Conservation (phyloP, 2,888 invertebrate species). For the Parasteatoda lunata region DNA sequence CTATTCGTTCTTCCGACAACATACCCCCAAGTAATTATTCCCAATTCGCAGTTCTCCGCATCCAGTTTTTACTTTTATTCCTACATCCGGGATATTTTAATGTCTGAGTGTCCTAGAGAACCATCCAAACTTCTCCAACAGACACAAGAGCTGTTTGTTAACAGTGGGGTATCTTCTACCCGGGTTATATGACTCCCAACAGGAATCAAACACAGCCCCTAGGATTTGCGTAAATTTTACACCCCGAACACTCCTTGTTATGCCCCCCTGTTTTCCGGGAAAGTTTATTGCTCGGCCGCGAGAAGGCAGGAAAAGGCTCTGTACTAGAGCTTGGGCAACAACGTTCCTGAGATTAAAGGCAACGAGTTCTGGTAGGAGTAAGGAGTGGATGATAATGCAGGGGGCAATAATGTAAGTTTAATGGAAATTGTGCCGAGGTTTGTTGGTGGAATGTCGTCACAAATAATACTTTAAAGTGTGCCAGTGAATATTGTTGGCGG, state of each 20-base stretch:
- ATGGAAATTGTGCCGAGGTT: conserved; percentile 8
- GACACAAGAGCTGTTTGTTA: conserved; percentile 48
- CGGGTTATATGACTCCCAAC: conserved; percentile 28
- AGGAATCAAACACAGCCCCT: conserved; percentile 43
- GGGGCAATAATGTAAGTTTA: conserved; percentile 13
- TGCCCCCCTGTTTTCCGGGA: background rate
- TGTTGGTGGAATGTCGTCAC: background rate
- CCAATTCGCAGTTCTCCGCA: conserved; percentile 38
- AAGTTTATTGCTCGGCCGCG: conserved; percentile 28
- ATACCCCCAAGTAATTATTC: conserved; percentile 56
- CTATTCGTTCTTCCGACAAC: conserved; percentile 23
- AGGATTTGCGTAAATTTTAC: conserved; percentile 48
- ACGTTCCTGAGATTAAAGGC: background rate
- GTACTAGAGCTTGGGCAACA: background rate
- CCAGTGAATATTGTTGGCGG: background rate
- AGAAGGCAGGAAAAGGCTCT: background rate
- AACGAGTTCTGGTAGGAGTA: background rate
- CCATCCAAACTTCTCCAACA: conserved; percentile 3
- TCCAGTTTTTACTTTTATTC: conserved; percentile 56
- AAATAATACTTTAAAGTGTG: background rate
- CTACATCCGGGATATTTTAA: conserved; percentile 40
- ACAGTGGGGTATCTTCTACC: conserved; percentile 1
- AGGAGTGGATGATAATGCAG: background rate
- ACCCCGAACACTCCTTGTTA: conserved; percentile 25
- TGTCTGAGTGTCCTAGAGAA: conserved; percentile 11